These are phyloP conservation scores for Quadroppia sp. DNA, from an alignment of 2,888 invertebrate species.

Conservation along the genomic window DNA sequence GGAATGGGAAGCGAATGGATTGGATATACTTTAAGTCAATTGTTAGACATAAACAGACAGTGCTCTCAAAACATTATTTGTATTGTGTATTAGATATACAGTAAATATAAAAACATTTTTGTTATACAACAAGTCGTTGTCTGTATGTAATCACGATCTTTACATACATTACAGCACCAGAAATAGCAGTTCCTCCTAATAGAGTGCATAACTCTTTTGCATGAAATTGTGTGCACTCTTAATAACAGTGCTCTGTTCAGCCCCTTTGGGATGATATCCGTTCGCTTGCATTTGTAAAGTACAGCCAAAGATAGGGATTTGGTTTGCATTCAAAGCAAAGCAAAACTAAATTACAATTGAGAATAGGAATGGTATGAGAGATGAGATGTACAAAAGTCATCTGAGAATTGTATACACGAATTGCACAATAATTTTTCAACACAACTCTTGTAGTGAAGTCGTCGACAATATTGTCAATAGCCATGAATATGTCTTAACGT, in stretches of 20 bases:
- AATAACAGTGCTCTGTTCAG: background rate
- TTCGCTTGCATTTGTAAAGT: background rate
- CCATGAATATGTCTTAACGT: too few relatives aligned
- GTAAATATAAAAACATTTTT: background rate
- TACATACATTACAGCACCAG: background rate
- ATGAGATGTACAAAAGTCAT: background rate
- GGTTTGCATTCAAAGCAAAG: constrained; percentile 8
- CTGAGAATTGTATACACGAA: background rate
- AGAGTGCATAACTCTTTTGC: constrained; percentile 18
- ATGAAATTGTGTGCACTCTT: background rate
- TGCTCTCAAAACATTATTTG: background rate
- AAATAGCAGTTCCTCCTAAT: background rate
- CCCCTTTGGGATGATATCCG: constrained; percentile 12
- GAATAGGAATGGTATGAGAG: constrained; percentile 16
- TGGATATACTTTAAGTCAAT: too few relatives aligned
- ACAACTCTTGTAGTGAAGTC: background rate
- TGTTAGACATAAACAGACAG: too few relatives aligned
- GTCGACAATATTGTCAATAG: too few relatives aligned
- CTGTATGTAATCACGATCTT: background rate
- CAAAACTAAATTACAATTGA: constrained; percentile 19
- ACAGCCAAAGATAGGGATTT: background rate
- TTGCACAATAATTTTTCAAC: background rate
- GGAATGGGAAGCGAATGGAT: too few relatives aligned
- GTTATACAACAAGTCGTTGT: background rate
- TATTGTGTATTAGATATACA: background rate